These are phyloP conservation scores for Coenonympha arcania DNA, from an alignment of 2,888 invertebrate genomes.

Conservation along the genomic window DNA sequence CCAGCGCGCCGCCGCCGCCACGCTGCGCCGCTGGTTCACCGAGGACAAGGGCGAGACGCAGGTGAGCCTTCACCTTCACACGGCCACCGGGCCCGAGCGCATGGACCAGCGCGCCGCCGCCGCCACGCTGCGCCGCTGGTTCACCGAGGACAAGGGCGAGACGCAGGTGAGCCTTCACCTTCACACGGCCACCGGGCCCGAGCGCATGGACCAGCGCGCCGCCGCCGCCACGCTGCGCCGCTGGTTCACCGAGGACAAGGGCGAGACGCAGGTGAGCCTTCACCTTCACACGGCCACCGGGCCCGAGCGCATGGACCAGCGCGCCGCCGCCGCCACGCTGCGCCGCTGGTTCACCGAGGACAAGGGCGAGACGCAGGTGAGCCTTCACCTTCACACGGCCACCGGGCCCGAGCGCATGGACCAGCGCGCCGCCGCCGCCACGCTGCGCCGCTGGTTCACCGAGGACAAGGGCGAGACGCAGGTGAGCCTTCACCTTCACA, in stretches of 20 bases:
- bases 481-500: slow-evolving; percentile 77
- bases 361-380: slow-evolving; percentile 74
- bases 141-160: slow-evolving; percentile 89
- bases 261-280: slow-evolving; percentile 72
- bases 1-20: slow-evolving; percentile 82
- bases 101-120: slow-evolving; percentile 79
- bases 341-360: slow-evolving; percentile 96
- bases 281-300: slow-evolving; percentile 76
- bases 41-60: slow-evolving; percentile 84
- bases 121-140: slow-evolving; percentile 94
- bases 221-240: slow-evolving; percentile 90
- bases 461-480: slow-evolving; percentile 84
- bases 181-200: slow-evolving; percentile 63
- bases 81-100: slow-evolving; percentile 60
- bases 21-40: slow-evolving; percentile 94
- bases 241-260: slow-evolving; percentile 95
- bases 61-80: slow-evolving; percentile 77
- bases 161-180: slow-evolving; percentile 76
- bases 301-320: slow-evolving; percentile 73
- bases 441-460: slow-evolving; percentile 94
- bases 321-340: slow-evolving; percentile 86
- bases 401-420: slow-evolving; percentile 70
- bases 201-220: slow-evolving; percentile 73
- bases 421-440: slow-evolving; percentile 82
- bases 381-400: slow-evolving; percentile 77